Percentiles rank a stretch among this genome's conserved stretches.
These are phyloP conservation scores for Pachymerium ferrugineum DNA, from an alignment of 2,888 invertebrate genomes.

Conservation along the genomic window DNA sequence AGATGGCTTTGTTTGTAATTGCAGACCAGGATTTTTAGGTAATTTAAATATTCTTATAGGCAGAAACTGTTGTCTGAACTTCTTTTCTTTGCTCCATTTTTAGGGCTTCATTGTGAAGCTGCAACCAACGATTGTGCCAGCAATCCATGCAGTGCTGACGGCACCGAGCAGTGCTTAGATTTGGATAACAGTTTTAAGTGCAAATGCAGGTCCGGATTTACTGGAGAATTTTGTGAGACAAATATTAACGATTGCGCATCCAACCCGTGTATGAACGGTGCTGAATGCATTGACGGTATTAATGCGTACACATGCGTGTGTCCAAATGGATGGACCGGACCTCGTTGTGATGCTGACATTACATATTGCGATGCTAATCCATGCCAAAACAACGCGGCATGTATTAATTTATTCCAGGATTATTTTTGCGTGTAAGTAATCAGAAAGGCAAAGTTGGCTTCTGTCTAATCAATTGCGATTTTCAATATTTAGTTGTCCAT, in stretches of 20 bases:
- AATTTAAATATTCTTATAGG: too few relatives aligned
- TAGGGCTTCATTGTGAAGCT: slow-evolving; percentile 81
- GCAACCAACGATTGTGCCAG: slow-evolving; percentile 86
- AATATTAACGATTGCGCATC: slow-evolving; percentile 83
- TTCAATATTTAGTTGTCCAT: slow-evolving; percentile 70
- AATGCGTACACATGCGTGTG: slow-evolving; percentile 78
- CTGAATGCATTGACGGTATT: slow-evolving; percentile 76
- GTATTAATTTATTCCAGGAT: slow-evolving; percentile 86
- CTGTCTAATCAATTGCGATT: slow-evolving; percentile 23
- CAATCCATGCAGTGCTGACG: slow-evolving; percentile 83
- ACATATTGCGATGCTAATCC: slow-evolving; percentile 79
- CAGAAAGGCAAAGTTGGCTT: background rate
- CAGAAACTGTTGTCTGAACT: slow-evolving; percentile 37
- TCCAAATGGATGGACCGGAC: slow-evolving; percentile 78
- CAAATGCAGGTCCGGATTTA: slow-evolving; percentile 81
- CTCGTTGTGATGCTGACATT: slow-evolving; percentile 77
- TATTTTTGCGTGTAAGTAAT: slow-evolving; percentile 79
- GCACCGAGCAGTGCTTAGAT: slow-evolving; percentile 84
- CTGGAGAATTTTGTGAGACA: slow-evolving; percentile 73
- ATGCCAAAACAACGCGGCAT: slow-evolving; percentile 86
- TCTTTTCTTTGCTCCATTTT: too few relatives aligned
- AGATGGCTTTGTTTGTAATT: slow-evolving; percentile 87
- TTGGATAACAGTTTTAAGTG: slow-evolving; percentile 74
- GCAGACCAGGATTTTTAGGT: slow-evolving; percentile 82
- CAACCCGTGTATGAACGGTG: slow-evolving; percentile 81